Percentiles rank a stretch among this genome's conserved stretches.
These are phyloP conservation scores for Eupsilia transversa DNA, from an alignment of 2,888 invertebrate species.

Conservation along the genomic window DNA sequence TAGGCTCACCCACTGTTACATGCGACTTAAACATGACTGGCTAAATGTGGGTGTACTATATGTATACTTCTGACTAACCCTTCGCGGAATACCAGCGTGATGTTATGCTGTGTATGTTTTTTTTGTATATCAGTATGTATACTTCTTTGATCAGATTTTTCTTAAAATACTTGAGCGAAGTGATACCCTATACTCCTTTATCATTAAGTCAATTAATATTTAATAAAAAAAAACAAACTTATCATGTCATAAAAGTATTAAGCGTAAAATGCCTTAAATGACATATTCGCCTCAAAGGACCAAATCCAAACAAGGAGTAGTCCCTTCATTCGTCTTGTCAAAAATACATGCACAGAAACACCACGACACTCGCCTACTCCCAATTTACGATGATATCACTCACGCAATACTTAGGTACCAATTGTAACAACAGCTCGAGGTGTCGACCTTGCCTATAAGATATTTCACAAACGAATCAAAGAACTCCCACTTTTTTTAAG, in stretches of 20 bases:
- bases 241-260: no score
- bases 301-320: conserved; percentile 11
- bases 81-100: no score
- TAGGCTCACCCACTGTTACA: background rate
- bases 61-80: background rate
- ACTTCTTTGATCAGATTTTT: background rate
- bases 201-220: no score
- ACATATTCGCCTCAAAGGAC: conserved; percentile 10
- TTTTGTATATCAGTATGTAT: background rate
- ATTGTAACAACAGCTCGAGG: conserved; percentile 63
- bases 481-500: conserved; percentile 60
- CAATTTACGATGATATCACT: conserved; percentile 68
- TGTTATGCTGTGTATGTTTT: background rate
- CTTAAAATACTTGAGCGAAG: background rate
- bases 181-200: background rate
- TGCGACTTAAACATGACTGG: background rate
- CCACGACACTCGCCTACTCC: conserved; percentile 58
- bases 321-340: conserved; percentile 31
- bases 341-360: conserved; percentile 19
- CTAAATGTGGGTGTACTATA: background rate
- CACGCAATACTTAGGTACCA: conserved; percentile 54
- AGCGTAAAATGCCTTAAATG: background rate
- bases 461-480: conserved; percentile 60
- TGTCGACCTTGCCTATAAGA: conserved; percentile 62
- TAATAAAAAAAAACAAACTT: no score